Evolutionary conservation across 2,113 vertebrate genomes (phyloP), one percentile per base, ranked within the genome.

Genomic region (Cyanoderma ruficeps): DNA sequence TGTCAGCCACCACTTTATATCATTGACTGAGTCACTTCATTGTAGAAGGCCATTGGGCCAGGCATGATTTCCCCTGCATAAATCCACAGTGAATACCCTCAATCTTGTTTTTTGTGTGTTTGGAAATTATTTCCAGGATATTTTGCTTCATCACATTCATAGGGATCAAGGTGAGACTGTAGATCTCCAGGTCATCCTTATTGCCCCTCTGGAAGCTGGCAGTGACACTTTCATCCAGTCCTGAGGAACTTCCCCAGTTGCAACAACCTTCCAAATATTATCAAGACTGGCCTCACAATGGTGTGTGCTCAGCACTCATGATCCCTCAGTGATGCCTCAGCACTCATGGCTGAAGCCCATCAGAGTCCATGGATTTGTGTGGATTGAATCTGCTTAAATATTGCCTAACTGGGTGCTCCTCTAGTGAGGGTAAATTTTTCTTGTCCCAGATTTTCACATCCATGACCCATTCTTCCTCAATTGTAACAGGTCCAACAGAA

Each of bases 1-100:
- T 64, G 19, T 23, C 0, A 0, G 11, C 39, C 33, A 23, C 10
- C 28, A 19, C 19, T 69, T 44, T 21, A 4, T 19, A 12, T 56
- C 13, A 47, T 42, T 8, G 2, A 30, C 7, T 6, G 57, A 57
- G 46, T 31, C 11, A 37, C 47, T 85, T 85, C 55, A 19, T 31
- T 71, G 76, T 37, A 60, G 46, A 78, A 78, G 46, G 21, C 55
- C 24, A 65, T 24, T 1, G 2, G 13, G 27, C 10, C 41, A 83
- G n/a, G 18, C 15, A 13, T 24, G 13, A 55, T 33, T 86, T 87
- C 6, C 12, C 15, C 68, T 44, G 42, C 47, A 49, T 28, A 85
- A 67, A 70, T 53, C 44, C 44, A 30, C 17, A 9, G n/a, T 13
- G 16, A 80, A 91, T 57, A 33, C 24, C 46, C 55, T 80, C 41